Conservation (phyloP, 2,797 vertebrate species). For the Ctenochaetus hawaiiensis region DNA sequence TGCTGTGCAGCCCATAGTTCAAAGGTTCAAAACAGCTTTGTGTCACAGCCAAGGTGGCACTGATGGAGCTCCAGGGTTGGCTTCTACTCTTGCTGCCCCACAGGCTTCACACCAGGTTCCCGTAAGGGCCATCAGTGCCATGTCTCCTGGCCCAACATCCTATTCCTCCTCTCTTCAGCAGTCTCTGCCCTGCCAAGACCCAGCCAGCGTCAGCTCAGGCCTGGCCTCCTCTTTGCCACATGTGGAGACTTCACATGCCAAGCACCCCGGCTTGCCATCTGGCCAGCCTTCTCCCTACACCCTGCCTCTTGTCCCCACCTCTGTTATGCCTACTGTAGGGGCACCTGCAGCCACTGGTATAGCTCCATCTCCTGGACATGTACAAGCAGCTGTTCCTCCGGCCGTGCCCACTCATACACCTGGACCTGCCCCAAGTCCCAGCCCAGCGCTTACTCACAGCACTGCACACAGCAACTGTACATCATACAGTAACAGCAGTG, state of each 20-base stretch:
- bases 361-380: slow-evolving; percentile 79
- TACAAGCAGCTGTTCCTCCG: slow-evolving; percentile 83
- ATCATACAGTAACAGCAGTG: slow-evolving; percentile 87
- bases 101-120: slow-evolving; percentile 81
- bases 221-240: slow-evolving; percentile 87
- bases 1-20: slow-evolving; percentile 87
- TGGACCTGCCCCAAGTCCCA: slow-evolving; percentile 90
- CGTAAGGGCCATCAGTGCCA: slow-evolving; percentile 79
- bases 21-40: slow-evolving; percentile 88
- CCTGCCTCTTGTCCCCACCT: slow-evolving; percentile 54
- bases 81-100: neutral
- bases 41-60: slow-evolving; percentile 62
- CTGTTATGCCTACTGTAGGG: slow-evolving; percentile 60
- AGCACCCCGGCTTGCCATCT: slow-evolving; percentile 66
- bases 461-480: slow-evolving; percentile 91
- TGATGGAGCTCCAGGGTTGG: slow-evolving; percentile 74
- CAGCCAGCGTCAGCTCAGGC: slow-evolving; percentile 71
- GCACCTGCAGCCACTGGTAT: slow-evolving; percentile 38
- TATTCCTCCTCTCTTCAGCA: slow-evolving; percentile 77
- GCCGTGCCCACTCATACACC: slow-evolving; percentile 91
- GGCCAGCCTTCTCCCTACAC: slow-evolving; percentile 73
- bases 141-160: slow-evolving; percentile 85
- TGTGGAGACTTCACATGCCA: slow-evolving; percentile 75
- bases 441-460: slow-evolving; percentile 91
- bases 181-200: slow-evolving; percentile 76